Evolutionary conservation across 1,140 invertebrate species (phyloP).

Genomic region (Campoletis sonorensis): DNA sequence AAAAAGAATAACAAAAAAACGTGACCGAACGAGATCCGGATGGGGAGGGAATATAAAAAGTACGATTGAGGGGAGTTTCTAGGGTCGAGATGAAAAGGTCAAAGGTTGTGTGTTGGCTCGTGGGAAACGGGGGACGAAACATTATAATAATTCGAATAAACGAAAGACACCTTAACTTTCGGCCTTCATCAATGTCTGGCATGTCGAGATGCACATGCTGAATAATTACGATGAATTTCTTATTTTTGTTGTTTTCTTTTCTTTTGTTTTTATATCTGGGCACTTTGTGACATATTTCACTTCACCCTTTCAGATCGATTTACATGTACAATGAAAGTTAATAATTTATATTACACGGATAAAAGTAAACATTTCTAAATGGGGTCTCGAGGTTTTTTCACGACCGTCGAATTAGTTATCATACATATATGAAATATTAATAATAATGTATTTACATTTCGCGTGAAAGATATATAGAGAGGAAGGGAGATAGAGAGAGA

Average conservation of each 20-base stretch:
- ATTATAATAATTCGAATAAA: conserved; percentile 44
- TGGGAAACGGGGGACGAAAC: conserved; percentile 28
- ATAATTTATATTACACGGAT: conserved; percentile 70
- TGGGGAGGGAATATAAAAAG: conserved; percentile 33
- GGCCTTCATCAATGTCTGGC: conserved; percentile 39
- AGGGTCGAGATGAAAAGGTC: not conserved
- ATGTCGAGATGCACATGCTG: conserved; percentile 64
- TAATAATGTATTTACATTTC: conserved; percentile 53
- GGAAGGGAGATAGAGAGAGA: no score
- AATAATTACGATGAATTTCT: conserved; percentile 64
- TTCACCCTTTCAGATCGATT: conserved; percentile 73
- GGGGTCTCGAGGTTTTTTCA: conserved; percentile 58
- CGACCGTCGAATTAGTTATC: conserved; percentile 56
- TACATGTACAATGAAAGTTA: conserved; percentile 64
- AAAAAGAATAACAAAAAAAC: not conserved
- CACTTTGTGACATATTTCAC: conserved; percentile 76
- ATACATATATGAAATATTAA: conserved; percentile 58
- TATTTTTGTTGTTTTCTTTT: conserved; percentile 19
- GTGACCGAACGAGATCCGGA: not conserved
- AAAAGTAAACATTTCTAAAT: conserved; percentile 53
- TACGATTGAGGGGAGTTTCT: conserved; percentile 3
- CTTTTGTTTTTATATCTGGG: conserved; percentile 55
- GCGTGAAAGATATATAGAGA: no score
- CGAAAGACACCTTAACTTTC: conserved; percentile 61
- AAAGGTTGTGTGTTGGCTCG: no score